Percentiles rank a stretch among this genome's conserved stretches.
phyloP scores from a whole-genome alignment of 1,140 invertebrate genomes.

The Pseudomyrmex cubaensis region DNA sequence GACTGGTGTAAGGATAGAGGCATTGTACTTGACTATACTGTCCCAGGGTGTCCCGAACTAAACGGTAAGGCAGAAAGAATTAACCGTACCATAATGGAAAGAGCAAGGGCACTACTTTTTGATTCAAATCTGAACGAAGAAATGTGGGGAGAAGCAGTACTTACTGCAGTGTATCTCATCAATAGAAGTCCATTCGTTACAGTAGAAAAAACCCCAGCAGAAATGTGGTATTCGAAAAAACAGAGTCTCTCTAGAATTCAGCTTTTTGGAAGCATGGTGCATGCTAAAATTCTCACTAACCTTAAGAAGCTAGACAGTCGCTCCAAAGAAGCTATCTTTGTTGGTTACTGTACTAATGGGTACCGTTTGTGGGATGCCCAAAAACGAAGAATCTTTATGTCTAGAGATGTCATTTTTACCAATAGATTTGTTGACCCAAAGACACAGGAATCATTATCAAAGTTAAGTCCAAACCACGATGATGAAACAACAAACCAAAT shows the following conservation, averaged over 20 bases:
- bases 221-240: slow-evolving; percentile 69
- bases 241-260: slow-evolving; percentile 63
- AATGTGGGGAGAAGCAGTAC: slow-evolving; percentile 37
- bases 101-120: slow-evolving; percentile 17
- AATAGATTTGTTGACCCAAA: too few species aligned
- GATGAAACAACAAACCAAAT: too few species aligned
- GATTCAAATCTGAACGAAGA: neutral
- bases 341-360: too few species aligned
- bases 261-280: slow-evolving; percentile 75
- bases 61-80: slow-evolving; percentile 18
- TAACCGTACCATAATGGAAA: slow-evolving; percentile 14
- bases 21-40: neutral
- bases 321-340: too few species aligned
- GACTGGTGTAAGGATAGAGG: neutral
- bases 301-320: slow-evolving; percentile 2
- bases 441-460: too few species aligned
- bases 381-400: too few species aligned
- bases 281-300: slow-evolving; percentile 62
- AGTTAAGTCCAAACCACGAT: too few species aligned
- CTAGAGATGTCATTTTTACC: too few species aligned
- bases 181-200: slow-evolving; percentile 6
- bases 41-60: neutral
- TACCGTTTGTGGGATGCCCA: too few species aligned
- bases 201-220: slow-evolving; percentile 31
- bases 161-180: neutral